phyloP scores from a whole-genome alignment of 1,140 invertebrate species.

The Cydia splendana region DNA sequence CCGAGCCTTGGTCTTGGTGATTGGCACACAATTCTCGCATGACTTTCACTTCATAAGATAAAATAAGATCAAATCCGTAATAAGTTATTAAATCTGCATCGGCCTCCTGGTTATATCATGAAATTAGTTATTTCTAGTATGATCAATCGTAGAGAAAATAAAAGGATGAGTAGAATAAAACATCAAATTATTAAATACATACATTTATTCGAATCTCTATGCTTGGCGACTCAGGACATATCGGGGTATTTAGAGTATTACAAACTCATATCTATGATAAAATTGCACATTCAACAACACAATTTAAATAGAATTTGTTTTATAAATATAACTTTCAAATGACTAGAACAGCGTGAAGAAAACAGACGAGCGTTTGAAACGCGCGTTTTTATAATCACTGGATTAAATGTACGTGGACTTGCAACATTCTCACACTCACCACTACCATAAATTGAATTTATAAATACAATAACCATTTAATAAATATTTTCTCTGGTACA shows the following conservation, averaged over 20 bases:
- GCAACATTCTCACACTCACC: conserved; percentile 17
- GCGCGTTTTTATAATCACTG: conserved; percentile 19
- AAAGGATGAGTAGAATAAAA: conserved; percentile 11
- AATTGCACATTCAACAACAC: conserved; percentile 14
- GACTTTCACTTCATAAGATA: no score
- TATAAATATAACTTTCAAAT: conserved; percentile 6
- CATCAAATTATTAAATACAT: conserved; percentile 34
- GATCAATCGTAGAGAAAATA: background rate
- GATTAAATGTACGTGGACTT: conserved; percentile 1
- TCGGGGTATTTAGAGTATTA: conserved; percentile 1
- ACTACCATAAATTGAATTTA: conserved; percentile 5
- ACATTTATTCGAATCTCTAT: conserved; percentile 36
- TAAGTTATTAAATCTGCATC: no score
- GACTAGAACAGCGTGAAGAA: conserved; percentile 15
- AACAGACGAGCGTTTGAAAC: conserved; percentile 15
- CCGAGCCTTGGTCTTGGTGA: no score
- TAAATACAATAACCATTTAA: conserved; percentile 25
- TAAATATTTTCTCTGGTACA: conserved; percentile 2
- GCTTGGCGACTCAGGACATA: conserved; percentile 32
- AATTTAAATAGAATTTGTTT: conserved; percentile 23
- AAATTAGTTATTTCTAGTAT: background rate
- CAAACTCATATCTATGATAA: background rate
- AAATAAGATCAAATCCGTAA: no score
- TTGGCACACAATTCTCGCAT: no score
- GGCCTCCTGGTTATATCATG: background rate